A percentile compares a stretch with the other conserved stretches of the same genome.
Conservation (phyloP, 2,797 vertebrate species). For the Choloepus didactylus region DNA sequence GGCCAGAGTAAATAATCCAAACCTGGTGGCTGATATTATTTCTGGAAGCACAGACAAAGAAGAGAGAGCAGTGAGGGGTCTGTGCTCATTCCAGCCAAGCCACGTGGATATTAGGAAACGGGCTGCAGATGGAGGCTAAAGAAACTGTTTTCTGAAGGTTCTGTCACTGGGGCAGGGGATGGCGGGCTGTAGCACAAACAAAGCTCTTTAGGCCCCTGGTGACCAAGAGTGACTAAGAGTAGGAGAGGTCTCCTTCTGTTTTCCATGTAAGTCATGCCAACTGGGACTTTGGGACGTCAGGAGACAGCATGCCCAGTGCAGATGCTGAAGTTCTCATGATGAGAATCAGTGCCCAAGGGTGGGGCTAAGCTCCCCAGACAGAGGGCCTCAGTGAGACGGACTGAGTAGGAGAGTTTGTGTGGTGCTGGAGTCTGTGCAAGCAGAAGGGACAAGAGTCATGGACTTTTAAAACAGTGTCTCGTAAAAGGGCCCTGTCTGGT, state of each 20-base stretch:
- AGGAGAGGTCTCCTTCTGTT: neutral
- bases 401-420: neutral
- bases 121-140: neutral
- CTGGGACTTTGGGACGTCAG: neutral
- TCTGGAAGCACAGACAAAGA: neutral
- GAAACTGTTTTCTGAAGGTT: neutral
- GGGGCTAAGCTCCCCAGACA: neutral
- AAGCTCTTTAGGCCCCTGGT: neutral
- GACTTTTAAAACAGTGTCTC: neutral
- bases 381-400: neutral
- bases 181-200: neutral
- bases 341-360: neutral
- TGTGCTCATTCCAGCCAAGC: neutral
- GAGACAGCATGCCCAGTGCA: neutral
- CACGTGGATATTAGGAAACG: neutral
- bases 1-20: neutral
- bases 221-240: too few species aligned
- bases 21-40: neutral
- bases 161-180: neutral
- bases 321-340: neutral
- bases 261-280: neutral
- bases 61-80: neutral
- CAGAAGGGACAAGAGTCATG: neutral
- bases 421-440: neutral
- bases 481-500: neutral